Evolutionary conservation across 1,140 invertebrate genomes (phyloP).

Genomic region (Drosophila pallidifrons): DNA sequence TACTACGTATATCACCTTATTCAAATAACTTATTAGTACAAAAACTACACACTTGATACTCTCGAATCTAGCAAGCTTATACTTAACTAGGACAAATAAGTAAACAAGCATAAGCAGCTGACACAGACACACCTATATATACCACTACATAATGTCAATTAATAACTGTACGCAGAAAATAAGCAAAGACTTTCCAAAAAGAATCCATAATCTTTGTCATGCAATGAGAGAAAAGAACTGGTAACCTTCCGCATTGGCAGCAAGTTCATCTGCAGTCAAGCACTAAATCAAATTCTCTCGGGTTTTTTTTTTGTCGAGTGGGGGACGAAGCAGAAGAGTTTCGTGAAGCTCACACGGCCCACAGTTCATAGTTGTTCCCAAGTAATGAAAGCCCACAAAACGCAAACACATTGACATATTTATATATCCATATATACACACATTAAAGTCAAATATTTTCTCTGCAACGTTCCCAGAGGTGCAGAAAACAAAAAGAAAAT

Average conservation of each 20-base stretch:
- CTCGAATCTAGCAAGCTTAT: too few species aligned
- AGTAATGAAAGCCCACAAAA: slow-evolving; percentile 46
- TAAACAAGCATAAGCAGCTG: not conserved
- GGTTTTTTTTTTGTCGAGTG: not conserved
- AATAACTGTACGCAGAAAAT: not conserved
- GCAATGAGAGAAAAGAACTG: slow-evolving; percentile 9
- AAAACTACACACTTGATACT: too few species aligned
- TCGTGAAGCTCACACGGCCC: slow-evolving; percentile 40
- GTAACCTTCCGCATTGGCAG: slow-evolving; percentile 8
- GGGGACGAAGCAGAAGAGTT: not conserved
- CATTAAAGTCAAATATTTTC: slow-evolving; percentile 75
- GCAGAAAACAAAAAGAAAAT: slow-evolving; percentile 34
- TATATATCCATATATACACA: slow-evolving; percentile 70
- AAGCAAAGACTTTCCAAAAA: not conserved
- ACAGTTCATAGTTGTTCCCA: slow-evolving; percentile 37
- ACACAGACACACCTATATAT: not conserved
- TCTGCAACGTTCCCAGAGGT: slow-evolving; percentile 68
- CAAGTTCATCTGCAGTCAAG: slow-evolving; percentile 2
- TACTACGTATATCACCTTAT: too few species aligned
- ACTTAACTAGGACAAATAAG: not conserved
- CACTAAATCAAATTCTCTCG: slow-evolving; percentile 22
- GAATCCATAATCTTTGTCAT: slow-evolving; percentile 3
- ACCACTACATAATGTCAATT: not conserved
- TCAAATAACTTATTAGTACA: too few species aligned
- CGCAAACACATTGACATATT: slow-evolving; percentile 74